These are phyloP conservation scores for Diaperis boleti DNA, from an alignment of 2,888 invertebrate genomes.

Conservation along the genomic window DNA sequence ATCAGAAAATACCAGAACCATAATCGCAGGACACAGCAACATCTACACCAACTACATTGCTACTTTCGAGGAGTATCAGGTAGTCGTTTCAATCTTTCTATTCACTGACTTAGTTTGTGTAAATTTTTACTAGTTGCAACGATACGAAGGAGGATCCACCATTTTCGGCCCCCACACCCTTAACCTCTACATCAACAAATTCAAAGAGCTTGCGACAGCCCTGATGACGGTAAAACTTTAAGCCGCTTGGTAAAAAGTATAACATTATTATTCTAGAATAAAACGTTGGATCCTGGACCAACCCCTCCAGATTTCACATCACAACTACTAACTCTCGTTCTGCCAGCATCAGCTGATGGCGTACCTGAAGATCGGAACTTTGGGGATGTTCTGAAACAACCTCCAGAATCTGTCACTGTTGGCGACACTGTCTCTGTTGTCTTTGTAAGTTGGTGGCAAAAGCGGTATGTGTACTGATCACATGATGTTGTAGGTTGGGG, in stretches of 20 bases:
- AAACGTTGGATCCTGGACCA: constrained; percentile 49
- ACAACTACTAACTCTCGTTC: constrained; percentile 78
- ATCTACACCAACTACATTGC: constrained; percentile 91
- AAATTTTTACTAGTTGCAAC: constrained; percentile 75
- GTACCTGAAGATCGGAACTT: constrained; percentile 79
- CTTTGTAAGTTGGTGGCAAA: constrained; percentile 80
- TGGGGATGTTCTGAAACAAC: constrained; percentile 80
- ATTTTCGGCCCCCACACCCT: constrained; percentile 93
- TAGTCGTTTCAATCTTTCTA: constrained; percentile 60
- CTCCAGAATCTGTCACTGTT: constrained; percentile 72
- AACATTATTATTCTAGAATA: constrained; percentile 43
- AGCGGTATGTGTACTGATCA: constrained; percentile 67
- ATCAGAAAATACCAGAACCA: constrained; percentile 68
- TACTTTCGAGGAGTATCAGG: constrained; percentile 93
- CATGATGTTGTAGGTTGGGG: constrained; percentile 67
- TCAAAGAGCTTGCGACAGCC: constrained; percentile 75
- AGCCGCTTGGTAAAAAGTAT: not conserved
- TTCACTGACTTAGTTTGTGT: not conserved
- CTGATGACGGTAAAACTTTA: constrained; percentile 70
- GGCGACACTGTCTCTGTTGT: constrained; percentile 78
- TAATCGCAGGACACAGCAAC: constrained; percentile 90
- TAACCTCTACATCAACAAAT: constrained; percentile 84
- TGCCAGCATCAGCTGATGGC: constrained; percentile 83
- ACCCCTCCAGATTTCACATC: constrained; percentile 79
- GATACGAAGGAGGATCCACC: constrained; percentile 96